These are phyloP conservation scores for Agrotis segetum DNA, from an alignment of 2,888 invertebrate species.

Conservation along the genomic window DNA sequence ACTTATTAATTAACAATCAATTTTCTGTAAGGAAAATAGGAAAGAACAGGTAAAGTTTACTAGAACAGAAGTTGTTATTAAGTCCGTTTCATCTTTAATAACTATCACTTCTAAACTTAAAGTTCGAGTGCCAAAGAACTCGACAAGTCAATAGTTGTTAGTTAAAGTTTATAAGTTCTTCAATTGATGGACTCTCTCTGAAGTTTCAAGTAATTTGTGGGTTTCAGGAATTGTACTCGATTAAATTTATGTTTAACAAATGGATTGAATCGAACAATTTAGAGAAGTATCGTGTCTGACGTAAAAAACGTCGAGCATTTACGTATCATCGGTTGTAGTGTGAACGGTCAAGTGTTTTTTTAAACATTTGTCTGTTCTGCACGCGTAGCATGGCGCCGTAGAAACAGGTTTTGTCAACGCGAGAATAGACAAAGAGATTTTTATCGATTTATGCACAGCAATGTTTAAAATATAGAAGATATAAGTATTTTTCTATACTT, in stretches of 20 bases:
- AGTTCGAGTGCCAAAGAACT: slow-evolving; percentile 20
- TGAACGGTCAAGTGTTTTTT: too few species aligned
- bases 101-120: slow-evolving; percentile 17
- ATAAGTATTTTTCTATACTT: too few species aligned
- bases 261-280: neutral
- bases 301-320: too few species aligned
- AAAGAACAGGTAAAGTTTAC: slow-evolving; percentile 12
- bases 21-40: neutral
- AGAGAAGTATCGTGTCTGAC: too few species aligned
- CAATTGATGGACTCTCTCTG: slow-evolving; percentile 1
- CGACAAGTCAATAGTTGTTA: slow-evolving; percentile 9
- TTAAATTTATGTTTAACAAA: slow-evolving; percentile 6
- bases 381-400: too few species aligned
- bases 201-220: slow-evolving; percentile 16
- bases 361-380: too few species aligned
- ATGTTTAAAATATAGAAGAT: too few species aligned
- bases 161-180: slow-evolving; percentile 23
- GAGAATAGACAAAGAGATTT: too few species aligned
- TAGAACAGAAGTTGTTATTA: slow-evolving; percentile 3
- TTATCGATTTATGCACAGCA: too few species aligned
- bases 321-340: too few species aligned
- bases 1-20: neutral
- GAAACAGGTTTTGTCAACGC: too few species aligned
- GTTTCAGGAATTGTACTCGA: neutral
- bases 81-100: slow-evolving; percentile 5